phyloP scores from a whole-genome alignment of 2,888 invertebrate species.

The Andrena flavipes region DNA sequence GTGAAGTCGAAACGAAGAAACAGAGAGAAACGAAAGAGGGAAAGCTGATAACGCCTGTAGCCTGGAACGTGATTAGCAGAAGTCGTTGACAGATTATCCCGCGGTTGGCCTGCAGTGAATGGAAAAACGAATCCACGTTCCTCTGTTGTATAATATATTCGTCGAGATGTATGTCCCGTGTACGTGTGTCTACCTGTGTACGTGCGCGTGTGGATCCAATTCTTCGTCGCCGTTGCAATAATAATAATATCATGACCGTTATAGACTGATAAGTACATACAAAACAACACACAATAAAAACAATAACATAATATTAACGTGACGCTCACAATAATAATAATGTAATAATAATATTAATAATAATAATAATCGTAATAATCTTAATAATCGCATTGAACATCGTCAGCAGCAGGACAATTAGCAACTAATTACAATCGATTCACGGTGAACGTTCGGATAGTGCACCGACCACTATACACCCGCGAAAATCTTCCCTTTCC shows the following conservation, averaged over 20 bases:
- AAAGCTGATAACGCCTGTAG: neutral
- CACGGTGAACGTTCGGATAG: slow-evolving; percentile 76
- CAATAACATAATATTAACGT: slow-evolving; percentile 85
- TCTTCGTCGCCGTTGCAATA: slow-evolving; percentile 49
- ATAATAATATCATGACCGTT: slow-evolving; percentile 75
- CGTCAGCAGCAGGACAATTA: slow-evolving; percentile 81
- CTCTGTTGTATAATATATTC: slow-evolving; percentile 14
- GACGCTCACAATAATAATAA: slow-evolving; percentile 85
- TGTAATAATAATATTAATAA: slow-evolving; percentile 80
- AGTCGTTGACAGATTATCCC: neutral
- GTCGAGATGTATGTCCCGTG: slow-evolving; percentile 10
- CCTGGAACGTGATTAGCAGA: neutral
- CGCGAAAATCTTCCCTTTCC: slow-evolving; percentile 9
- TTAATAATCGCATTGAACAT: slow-evolving; percentile 82
- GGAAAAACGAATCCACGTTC: slow-evolving; percentile 26
- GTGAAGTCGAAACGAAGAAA: neutral
- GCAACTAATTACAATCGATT: slow-evolving; percentile 81
- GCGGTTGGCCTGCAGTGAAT: neutral
- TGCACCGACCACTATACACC: slow-evolving; percentile 69
- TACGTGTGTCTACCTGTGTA: slow-evolving; percentile 15
- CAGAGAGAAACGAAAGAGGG: neutral
- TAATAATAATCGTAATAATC: slow-evolving; percentile 75
- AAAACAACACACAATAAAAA: slow-evolving; percentile 86
- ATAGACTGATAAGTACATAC: slow-evolving; percentile 84
- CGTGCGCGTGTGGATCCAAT: slow-evolving; percentile 33